These are phyloP conservation scores for Sarcoramphus papa DNA, from an alignment of 2,797 vertebrate species.

Conservation along the genomic window DNA sequence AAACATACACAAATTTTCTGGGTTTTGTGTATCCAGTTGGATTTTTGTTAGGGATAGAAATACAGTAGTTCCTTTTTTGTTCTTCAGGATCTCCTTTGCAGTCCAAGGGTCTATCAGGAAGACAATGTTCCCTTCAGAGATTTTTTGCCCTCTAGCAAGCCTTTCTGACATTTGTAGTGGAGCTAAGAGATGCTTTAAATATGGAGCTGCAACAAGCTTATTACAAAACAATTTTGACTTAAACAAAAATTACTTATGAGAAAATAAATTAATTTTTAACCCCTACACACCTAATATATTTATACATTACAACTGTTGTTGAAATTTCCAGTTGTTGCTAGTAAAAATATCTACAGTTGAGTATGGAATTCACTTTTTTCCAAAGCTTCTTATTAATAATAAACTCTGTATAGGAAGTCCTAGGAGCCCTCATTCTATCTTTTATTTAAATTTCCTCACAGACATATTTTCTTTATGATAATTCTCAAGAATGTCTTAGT, in stretches of 20 bases:
- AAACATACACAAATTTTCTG: neutral
- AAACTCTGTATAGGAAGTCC: neutral
- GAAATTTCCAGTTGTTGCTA: neutral
- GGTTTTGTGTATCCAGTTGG: no score
- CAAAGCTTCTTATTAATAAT: neutral
- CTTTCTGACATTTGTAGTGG: slow-evolving; percentile 31
- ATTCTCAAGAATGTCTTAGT: neutral
- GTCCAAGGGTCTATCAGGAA: neutral
- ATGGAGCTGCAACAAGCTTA: neutral
- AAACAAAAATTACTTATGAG: neutral
- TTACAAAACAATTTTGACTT: neutral
- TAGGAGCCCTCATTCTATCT: neutral
- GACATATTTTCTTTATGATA: neutral
- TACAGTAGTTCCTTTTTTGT: neutral
- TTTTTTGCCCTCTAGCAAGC: slow-evolving; percentile 38
- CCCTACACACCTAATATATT: neutral
- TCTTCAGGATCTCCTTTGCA: neutral
- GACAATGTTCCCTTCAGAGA: neutral
- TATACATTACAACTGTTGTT: neutral
- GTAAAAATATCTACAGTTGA: neutral
- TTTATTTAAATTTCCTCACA: neutral
- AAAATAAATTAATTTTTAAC: neutral
- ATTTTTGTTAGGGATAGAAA: neutral
- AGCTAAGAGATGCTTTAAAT: slow-evolving; percentile 45
- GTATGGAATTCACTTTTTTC: neutral